Evolutionary conservation across 1,140 invertebrate genomes (phyloP), one percentile per base, ranked within the genome.

Genomic region (Brachionus koreanus): DNA sequence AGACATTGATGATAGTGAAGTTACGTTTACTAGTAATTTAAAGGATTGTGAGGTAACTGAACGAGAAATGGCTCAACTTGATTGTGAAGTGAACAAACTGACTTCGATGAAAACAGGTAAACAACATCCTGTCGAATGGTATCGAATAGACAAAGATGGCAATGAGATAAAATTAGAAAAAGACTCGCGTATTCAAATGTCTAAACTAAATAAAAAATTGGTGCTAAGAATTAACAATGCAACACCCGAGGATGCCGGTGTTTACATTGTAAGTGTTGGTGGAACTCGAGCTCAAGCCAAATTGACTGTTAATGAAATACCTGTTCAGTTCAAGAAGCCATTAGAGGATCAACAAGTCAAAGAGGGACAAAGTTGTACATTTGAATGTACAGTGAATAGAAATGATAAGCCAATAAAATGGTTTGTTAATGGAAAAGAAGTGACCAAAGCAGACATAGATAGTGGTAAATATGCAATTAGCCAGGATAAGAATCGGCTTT

Each of bases 61-160:
- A 33, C 25, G 39, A 43, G 57, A 83, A 57, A 83, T 13, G 19
- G 83, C 79, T 35, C 81, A 79, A 25, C 75, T 84, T 49, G 81
- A 83, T 13, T 83, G 83, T 77, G 83, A 84, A 79, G 43, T 84
- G 10, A 76, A 69, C 46, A 67, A 52, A 46, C 3, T 67, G 13
- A 7, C 33, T 10, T 65, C 35, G 37, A 82, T 39, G 9, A 65
- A 67, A 43, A 82, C 79, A 7, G 79, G 76, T 13, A 7, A 61
- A 49, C 16, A 16, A 2, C 42, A 42, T 19, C 29, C 76, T 16
- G 23, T 79, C 9, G 33, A 35, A 42, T 82, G 79, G 79, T 82
- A 82, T 19, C 49, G 57, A 35, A 29, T 19, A 13, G 57, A 57
- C 39, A 7, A 25, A 13, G 23, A 57, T 25, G 76, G 76, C 6